phyloP scores from a whole-genome alignment of 1,140 invertebrate genomes.

The Trinorchestia longiramus region DNA sequence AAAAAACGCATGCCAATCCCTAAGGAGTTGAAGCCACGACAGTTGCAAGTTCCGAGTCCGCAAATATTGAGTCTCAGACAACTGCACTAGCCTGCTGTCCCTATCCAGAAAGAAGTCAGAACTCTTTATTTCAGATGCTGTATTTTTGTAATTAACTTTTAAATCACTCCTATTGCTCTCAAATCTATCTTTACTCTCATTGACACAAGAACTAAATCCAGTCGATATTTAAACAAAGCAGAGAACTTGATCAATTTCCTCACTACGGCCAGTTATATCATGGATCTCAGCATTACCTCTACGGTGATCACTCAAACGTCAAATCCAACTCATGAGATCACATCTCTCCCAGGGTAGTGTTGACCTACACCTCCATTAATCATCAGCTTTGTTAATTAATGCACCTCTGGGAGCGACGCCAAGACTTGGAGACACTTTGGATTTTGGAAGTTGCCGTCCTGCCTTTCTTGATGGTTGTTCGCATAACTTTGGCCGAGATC shows the following conservation, averaged over 20 bases:
- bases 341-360: not conserved
- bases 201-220: not conserved
- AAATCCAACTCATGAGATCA: not conserved
- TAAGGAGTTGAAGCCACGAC: not conserved
- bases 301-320: not conserved
- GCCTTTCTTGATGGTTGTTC: not conserved
- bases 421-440: not conserved
- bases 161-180: not conserved
- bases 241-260: not conserved
- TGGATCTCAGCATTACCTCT: not conserved
- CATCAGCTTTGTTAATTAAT: not conserved
- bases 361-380: not conserved
- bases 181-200: not conserved
- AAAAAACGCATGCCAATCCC: not conserved
- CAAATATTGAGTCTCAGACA: not conserved
- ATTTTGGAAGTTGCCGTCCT: not conserved
- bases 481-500: not conserved
- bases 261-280: not conserved
- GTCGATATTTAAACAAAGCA: not conserved
- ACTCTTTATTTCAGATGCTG: not conserved
- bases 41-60: not conserved
- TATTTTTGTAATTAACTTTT: not conserved
- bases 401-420: not conserved
- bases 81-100: not conserved
- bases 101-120: not conserved